phyloP scores from a whole-genome alignment of 2,797 vertebrate species.

The Podargus strigoides region DNA sequence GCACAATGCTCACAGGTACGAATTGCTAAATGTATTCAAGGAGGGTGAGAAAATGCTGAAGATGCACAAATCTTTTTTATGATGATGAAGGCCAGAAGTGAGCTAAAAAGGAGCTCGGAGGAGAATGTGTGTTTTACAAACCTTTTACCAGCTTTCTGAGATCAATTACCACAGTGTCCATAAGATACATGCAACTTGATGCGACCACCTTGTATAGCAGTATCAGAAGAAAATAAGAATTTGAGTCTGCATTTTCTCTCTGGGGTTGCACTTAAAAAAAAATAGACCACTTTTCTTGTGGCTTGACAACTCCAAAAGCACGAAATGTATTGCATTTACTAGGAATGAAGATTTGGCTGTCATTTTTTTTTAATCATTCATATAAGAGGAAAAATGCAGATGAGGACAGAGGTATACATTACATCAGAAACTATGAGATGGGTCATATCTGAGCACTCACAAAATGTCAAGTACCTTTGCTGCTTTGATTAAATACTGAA shows the following conservation, averaged over 20 bases:
- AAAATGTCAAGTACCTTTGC: slow-evolving; percentile 88
- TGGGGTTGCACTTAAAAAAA: not conserved
- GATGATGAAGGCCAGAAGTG: not conserved
- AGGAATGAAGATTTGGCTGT: not conserved
- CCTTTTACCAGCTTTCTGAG: slow-evolving; percentile 76
- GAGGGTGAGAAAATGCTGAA: not conserved
- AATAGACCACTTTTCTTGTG: not conserved
- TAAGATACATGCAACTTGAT: slow-evolving; percentile 66
- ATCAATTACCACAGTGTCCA: not conserved
- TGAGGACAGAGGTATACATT: not conserved
- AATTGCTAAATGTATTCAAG: not conserved
- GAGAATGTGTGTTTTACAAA: not conserved
- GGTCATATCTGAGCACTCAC: slow-evolving; percentile 62
- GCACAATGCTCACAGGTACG: no score
- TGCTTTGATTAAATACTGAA: slow-evolving; percentile 97
- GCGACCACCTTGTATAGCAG: not conserved
- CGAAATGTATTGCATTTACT: not conserved
- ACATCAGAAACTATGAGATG: slow-evolving; percentile 28
- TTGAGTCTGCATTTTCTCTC: slow-evolving; percentile 74
- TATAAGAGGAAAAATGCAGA: slow-evolving; percentile 76
- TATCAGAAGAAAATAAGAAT: slow-evolving; percentile 24
- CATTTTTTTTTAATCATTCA: not conserved
- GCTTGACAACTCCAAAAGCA: not conserved
- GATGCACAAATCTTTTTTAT: not conserved
- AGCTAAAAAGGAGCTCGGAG: not conserved